phyloP scores from a whole-genome alignment of 2,888 invertebrate species.

The Cephus nigrinus region DNA sequence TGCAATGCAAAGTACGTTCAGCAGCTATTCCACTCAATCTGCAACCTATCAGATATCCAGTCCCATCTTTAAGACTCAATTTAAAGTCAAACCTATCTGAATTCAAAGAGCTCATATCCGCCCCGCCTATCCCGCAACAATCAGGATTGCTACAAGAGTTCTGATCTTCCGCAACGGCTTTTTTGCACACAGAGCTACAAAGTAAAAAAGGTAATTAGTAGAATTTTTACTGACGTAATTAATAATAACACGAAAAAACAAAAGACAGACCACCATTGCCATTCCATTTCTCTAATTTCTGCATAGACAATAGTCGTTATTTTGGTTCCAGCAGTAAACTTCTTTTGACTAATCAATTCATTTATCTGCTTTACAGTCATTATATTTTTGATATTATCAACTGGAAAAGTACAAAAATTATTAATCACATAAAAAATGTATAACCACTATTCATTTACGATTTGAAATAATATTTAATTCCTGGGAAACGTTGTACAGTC shows the following conservation, averaged over 20 bases:
- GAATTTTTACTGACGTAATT: not conserved
- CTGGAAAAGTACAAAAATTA: conserved; percentile 51
- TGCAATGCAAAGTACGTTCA: conserved; percentile 51
- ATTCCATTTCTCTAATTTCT: conserved; percentile 76
- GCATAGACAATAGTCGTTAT: conserved; percentile 74
- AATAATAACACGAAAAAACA: not conserved
- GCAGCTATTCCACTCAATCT: conserved; percentile 51
- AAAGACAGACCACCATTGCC: conserved; percentile 1
- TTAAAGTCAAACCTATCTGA: conserved; percentile 31
- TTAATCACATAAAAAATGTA: not conserved
- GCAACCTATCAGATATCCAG: conserved; percentile 62
- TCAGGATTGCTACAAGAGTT: conserved; percentile 62
- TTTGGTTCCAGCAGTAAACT: not conserved
- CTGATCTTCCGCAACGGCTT: conserved; percentile 36
- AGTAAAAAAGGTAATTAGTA: not conserved
- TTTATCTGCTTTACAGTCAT: conserved; percentile 72
- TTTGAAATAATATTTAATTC: conserved; percentile 54
- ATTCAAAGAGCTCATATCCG: conserved; percentile 41
- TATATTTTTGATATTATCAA: conserved; percentile 68
- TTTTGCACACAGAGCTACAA: conserved; percentile 58
- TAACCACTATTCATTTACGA: conserved; percentile 40
- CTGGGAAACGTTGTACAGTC: conserved; percentile 39
- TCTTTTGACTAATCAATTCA: not conserved
- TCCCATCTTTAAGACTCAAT: conserved; percentile 58
- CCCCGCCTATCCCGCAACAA: conserved; percentile 60